Percentiles rank a stretch among this genome's conserved stretches.
These are phyloP conservation scores for Tachina grossa DNA, from an alignment of 2,888 invertebrate species.

Conservation along the genomic window DNA sequence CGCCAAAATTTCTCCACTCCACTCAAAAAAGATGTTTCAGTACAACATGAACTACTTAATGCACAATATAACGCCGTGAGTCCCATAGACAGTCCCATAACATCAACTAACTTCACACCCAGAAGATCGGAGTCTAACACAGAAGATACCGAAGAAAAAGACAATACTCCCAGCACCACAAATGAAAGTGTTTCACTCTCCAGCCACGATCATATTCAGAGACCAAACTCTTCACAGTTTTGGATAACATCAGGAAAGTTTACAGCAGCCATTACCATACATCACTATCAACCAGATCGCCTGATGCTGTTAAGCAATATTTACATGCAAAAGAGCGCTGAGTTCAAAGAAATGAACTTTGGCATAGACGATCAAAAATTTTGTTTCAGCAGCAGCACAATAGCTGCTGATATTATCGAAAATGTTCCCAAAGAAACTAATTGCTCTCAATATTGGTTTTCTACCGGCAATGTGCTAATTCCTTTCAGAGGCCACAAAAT, in stretches of 20 bases:
- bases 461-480: conserved; percentile 78
- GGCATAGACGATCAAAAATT: conserved; percentile 80
- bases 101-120: background rate
- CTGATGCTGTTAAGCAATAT: conserved; percentile 77
- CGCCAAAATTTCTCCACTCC: conserved; percentile 31
- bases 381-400: conserved; percentile 39
- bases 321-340: conserved; percentile 78
- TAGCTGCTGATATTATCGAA: conserved; percentile 70
- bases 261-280: conserved; percentile 77
- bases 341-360: conserved; percentile 76
- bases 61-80: conserved; percentile 73
- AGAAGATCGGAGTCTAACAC: conserved; percentile 74
- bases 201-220: conserved; percentile 73
- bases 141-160: conserved; percentile 68
- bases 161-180: conserved; percentile 63
- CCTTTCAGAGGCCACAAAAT: conserved; percentile 79
- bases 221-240: conserved; percentile 74
- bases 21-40: conserved; percentile 63
- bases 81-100: conserved; percentile 76
- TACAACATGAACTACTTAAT: conserved; percentile 67
- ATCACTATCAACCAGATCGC: conserved; percentile 74
- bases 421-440: conserved; percentile 74
- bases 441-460: conserved; percentile 80
- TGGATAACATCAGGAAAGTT: conserved; percentile 78
- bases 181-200: conserved; percentile 73